Percentiles rank a stretch among this genome's conserved stretches.
Conservation (phyloP, 2,888 invertebrate species). For the Epinotia bilunana region DNA sequence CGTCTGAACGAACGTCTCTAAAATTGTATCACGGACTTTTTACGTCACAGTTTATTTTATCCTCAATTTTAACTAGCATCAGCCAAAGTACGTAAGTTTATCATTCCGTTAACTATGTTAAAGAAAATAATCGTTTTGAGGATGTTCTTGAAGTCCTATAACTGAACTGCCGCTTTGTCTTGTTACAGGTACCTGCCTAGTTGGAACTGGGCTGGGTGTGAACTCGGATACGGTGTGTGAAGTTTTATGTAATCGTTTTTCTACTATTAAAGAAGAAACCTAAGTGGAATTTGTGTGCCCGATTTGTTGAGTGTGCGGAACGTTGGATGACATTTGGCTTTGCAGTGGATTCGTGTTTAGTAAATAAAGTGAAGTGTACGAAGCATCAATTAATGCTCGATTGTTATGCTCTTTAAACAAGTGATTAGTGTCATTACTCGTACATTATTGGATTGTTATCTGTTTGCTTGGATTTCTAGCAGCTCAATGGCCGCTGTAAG, state of each 20-base stretch:
- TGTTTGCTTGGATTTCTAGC: conserved; percentile 65
- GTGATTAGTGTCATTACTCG: conserved; percentile 69
- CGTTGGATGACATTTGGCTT: conserved; percentile 58
- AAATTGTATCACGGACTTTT: conserved; percentile 59
- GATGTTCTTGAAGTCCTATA: conserved; percentile 53
- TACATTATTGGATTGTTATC: conserved; percentile 70
- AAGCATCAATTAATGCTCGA: conserved; percentile 57
- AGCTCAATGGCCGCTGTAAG: conserved; percentile 76
- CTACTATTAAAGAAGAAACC: conserved; percentile 68
- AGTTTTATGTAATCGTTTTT: conserved; percentile 81
- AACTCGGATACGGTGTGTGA: conserved; percentile 80
- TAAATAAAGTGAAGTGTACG: conserved; percentile 70
- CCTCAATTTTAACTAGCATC: conserved; percentile 65
- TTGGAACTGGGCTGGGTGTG: conserved; percentile 82
- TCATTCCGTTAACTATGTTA: conserved; percentile 53
- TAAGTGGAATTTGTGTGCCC: conserved; percentile 61
- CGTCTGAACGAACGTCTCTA: conserved; percentile 57
- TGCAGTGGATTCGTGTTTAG: conserved; percentile 58
- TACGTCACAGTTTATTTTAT: conserved; percentile 80
- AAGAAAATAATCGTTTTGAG: conserved; percentile 47
- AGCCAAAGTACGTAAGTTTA: conserved; percentile 68
- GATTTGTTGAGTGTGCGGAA: conserved; percentile 53
- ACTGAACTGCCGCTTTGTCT: conserved; percentile 79
- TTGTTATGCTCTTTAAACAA: conserved; percentile 68
- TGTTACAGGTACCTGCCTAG: conserved; percentile 79